Evolutionary conservation across 2,888 invertebrate genomes (phyloP).

Genomic region (Melitaea athalia): DNA sequence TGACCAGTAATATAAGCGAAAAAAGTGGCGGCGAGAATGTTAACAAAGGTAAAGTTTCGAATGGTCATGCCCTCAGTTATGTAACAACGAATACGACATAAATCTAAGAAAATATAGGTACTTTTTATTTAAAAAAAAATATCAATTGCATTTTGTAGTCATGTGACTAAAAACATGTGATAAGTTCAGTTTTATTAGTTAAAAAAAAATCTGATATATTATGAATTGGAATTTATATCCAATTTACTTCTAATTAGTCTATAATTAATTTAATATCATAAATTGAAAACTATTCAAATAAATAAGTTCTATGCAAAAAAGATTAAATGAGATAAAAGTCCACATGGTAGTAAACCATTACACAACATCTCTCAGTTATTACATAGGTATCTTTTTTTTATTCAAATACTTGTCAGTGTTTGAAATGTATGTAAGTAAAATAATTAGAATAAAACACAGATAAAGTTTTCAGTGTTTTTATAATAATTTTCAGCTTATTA

Average conservation of each 20-base stretch:
- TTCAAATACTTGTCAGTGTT: not conserved
- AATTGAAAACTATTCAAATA: not conserved
- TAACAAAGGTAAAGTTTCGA: slow-evolving; percentile 74
- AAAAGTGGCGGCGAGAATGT: slow-evolving; percentile 70
- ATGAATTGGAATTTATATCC: slow-evolving; percentile 14
- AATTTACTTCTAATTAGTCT: not conserved
- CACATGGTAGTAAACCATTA: slow-evolving; percentile 31
- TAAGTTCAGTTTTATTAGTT: slow-evolving; percentile 33
- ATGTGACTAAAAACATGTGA: slow-evolving; percentile 75
- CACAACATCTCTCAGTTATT: slow-evolving; percentile 40
- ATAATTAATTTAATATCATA: not conserved
- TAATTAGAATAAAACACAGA: not conserved
- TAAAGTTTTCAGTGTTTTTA: not conserved
- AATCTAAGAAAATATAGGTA: slow-evolving; percentile 54
- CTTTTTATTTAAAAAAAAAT: slow-evolving; percentile 45
- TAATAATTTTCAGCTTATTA: not conserved
- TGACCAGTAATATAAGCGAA: slow-evolving; percentile 68
- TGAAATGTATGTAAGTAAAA: not conserved
- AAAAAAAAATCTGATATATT: slow-evolving; percentile 10
- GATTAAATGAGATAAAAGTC: not conserved
- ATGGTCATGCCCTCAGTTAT: slow-evolving; percentile 76
- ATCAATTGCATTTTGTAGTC: slow-evolving; percentile 49
- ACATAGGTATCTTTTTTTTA: slow-evolving; percentile 16
- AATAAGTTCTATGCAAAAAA: not conserved
- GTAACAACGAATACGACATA: slow-evolving; percentile 67